Evolutionary conservation across 2,113 vertebrate species (phyloP).

Genomic region (Coreoperca whiteheadi): DNA sequence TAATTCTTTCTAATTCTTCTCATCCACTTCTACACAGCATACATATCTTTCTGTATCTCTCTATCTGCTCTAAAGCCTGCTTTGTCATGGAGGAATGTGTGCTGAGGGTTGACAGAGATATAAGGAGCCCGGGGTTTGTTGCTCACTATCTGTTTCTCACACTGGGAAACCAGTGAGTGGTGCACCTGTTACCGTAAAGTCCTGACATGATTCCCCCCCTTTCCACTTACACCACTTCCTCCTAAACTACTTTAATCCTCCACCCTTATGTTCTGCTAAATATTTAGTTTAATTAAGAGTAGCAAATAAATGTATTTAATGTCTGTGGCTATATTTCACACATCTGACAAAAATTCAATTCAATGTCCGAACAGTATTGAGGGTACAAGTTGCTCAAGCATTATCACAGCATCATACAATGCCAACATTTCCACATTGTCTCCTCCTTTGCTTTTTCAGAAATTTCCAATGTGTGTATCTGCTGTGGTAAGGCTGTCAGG

Average conservation of each 20-base stretch:
- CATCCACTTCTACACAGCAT: conserved; percentile 9
- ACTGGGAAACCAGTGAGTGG: conserved; percentile 18
- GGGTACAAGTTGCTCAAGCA: too few species aligned
- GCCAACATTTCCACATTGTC: too few species aligned
- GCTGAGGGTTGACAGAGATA: conserved; percentile 53
- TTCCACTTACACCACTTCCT: neutral
- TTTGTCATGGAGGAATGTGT: conserved; percentile 68
- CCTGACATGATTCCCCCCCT: neutral
- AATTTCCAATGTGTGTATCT: too few species aligned
- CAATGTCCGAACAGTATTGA: too few species aligned
- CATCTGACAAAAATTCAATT: too few species aligned
- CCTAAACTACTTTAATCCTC: neutral
- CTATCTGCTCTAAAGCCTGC: conserved; percentile 38
- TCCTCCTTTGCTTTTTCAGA: too few species aligned
- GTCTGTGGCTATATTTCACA: too few species aligned
- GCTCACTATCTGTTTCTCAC: conserved; percentile 5
- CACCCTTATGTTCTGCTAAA: neutral
- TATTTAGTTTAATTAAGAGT: neutral
- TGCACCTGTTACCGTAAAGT: conserved; percentile 67
- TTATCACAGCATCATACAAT: too few species aligned
- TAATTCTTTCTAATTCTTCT: conserved; percentile 16
- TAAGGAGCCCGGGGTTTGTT: conserved; percentile 38
- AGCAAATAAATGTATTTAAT: neutral
- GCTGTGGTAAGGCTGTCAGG: too few species aligned
- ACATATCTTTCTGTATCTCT: conserved; percentile 50